Conservation (phyloP, 1,140 invertebrate species). For the Frieseomelitta varia region DNA sequence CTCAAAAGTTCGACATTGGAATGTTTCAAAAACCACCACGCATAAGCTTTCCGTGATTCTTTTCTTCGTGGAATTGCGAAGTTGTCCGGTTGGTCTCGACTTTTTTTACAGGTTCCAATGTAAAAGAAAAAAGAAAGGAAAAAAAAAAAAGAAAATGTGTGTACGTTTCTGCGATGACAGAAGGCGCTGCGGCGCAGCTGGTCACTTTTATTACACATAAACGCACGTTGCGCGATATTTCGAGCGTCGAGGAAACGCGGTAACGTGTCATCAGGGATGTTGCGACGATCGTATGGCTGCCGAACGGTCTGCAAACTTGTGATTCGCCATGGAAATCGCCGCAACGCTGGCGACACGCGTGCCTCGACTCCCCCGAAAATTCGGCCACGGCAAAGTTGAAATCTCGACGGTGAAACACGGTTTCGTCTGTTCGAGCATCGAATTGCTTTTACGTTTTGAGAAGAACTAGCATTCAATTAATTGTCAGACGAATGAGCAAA, state of each 20-base stretch:
- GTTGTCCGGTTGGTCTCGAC: background rate
- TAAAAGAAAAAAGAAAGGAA: background rate
- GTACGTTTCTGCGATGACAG: background rate
- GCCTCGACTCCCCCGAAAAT: background rate
- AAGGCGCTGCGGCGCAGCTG: background rate
- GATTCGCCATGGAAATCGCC: constrained; percentile 18
- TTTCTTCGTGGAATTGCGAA: no score
- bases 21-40: background rate
- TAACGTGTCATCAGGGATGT: constrained; percentile 55
- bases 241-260: constrained; percentile 7
- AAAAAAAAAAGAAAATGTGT: no score
- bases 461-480: no score
- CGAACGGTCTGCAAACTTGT: constrained; percentile 5
- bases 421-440: background rate
- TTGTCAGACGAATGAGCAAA: no score
- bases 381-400: background rate
- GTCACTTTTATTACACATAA: constrained; percentile 12
- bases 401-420: background rate
- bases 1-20: background rate
- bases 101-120: no score
- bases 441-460: no score
- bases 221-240: constrained; percentile 29
- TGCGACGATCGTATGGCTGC: background rate
- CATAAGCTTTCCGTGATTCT: no score
- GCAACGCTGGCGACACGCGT: background rate